Percentiles rank a stretch among this genome's conserved stretches.
These are phyloP conservation scores for Brachyptera risi DNA, from an alignment of 2,888 invertebrate genomes.

Conservation along the genomic window DNA sequence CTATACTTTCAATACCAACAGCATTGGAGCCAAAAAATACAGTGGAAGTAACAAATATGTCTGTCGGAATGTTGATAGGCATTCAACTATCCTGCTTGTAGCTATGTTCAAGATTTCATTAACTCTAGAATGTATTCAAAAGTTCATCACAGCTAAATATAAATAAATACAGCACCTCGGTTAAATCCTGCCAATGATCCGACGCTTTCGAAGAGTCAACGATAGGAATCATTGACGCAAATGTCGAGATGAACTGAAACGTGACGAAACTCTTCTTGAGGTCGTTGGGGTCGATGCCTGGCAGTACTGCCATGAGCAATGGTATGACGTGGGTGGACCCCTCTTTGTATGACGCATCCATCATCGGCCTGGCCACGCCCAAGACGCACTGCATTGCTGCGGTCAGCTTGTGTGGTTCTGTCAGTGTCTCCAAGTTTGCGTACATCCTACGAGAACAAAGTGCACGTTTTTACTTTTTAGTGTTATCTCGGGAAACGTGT, in stretches of 20 bases:
- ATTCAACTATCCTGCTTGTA: no score
- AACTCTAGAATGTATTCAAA: no score
- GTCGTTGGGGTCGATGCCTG: slow-evolving; percentile 90
- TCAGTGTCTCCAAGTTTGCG: slow-evolving; percentile 75
- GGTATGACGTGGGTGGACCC: slow-evolving; percentile 80
- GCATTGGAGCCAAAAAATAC: no score
- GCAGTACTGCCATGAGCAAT: slow-evolving; percentile 71
- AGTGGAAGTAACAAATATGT: no score
- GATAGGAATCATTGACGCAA: slow-evolving; percentile 73
- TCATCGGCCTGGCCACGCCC: slow-evolving; percentile 63
- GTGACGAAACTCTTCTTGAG: slow-evolving; percentile 69
- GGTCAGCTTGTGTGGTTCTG: slow-evolving; percentile 81
- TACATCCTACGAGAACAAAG: slow-evolving; percentile 56
- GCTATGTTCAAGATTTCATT: no score
- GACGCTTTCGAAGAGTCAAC: slow-evolving; percentile 79
- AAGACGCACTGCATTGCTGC: slow-evolving; percentile 67
- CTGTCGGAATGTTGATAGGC: no score
- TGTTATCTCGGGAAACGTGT: no score
- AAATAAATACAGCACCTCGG: no score
- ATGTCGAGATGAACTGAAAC: slow-evolving; percentile 72
- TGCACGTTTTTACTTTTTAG: no score
- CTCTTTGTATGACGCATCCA: slow-evolving; percentile 60
- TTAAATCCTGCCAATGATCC: slow-evolving; percentile 61
- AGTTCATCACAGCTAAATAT: no score
- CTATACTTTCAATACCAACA: no score